Evolutionary conservation across 2,113 vertebrate species (phyloP).

Genomic region (Myiozetetes cayanensis): DNA sequence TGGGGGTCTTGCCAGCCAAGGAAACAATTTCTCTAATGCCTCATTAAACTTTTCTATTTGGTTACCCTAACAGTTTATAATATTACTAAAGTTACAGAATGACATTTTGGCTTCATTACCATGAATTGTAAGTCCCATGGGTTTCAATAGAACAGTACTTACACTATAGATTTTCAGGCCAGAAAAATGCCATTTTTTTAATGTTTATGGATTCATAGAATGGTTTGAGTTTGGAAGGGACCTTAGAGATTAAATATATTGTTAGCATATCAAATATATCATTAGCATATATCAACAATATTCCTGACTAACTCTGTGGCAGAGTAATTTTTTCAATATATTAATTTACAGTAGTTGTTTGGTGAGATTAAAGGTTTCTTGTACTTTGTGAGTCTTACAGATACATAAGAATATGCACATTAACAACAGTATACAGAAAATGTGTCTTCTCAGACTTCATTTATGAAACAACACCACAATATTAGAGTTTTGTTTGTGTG

Average conservation of each 20-base stretch:
- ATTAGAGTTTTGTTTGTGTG: background rate
- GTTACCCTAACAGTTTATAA: background rate
- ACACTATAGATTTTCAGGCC: background rate
- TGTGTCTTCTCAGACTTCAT: background rate
- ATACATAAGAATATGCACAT: background rate
- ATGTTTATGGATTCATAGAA: background rate
- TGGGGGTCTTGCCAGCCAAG: background rate
- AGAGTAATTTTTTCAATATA: background rate
- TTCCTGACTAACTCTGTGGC: background rate
- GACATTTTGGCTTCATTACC: background rate
- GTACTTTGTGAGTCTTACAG: background rate
- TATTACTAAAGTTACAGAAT: background rate
- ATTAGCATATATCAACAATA: background rate
- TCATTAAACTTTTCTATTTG: slow-evolving; percentile 1
- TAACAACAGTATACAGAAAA: background rate
- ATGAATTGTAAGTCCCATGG: background rate
- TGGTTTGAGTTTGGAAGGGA: background rate
- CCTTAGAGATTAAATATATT: background rate
- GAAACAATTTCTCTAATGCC: background rate
- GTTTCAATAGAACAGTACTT: background rate
- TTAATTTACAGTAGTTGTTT: background rate
- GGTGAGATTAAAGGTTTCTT: background rate
- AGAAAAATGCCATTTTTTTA: background rate
- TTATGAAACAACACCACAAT: background rate
- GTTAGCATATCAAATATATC: background rate